These are phyloP conservation scores for Aphyosemion australe DNA, from an alignment of 2,113 vertebrate species.

Conservation along the genomic window DNA sequence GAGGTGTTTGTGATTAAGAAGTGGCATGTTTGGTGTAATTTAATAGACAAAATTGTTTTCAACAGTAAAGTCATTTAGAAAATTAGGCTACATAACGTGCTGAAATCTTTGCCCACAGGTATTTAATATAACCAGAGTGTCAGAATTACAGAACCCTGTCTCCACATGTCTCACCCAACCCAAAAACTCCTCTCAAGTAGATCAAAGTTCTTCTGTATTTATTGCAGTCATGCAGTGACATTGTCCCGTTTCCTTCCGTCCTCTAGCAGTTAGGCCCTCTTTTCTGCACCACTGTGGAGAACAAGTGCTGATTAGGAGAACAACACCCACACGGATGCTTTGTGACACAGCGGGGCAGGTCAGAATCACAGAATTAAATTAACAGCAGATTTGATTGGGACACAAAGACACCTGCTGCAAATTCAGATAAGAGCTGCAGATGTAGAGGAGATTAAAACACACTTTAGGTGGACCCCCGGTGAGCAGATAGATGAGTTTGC, in stretches of 20 bases:
- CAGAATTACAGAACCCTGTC: neutral
- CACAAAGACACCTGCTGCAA: neutral
- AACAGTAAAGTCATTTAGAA: no score
- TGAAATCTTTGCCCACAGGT: neutral
- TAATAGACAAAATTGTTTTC: no score
- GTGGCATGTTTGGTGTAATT: no score
- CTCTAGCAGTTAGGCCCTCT: conserved; percentile 42
- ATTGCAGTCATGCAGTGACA: conserved; percentile 6
- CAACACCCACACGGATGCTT: conserved; percentile 40
- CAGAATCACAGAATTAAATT: conserved; percentile 9
- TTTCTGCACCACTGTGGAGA: conserved; percentile 6
- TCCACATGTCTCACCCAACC: neutral
- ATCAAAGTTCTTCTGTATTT: conserved; percentile 26
- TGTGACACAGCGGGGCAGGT: conserved; percentile 10
- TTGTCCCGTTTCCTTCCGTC: conserved; percentile 35
- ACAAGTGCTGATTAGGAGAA: conserved; percentile 31
- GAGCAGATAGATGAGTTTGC: neutral
- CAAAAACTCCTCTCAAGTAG: neutral
- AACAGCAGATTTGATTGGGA: conserved; percentile 15
- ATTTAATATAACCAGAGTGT: neutral
- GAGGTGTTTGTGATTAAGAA: no score
- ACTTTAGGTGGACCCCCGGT: neutral
- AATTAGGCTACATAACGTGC: neutral
- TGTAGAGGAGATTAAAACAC: neutral
- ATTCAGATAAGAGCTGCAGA: conserved; percentile 8